Base-by-base conservation (phyloP, 2,113 vertebrate species). In the Corythaeola cristata region DNA sequence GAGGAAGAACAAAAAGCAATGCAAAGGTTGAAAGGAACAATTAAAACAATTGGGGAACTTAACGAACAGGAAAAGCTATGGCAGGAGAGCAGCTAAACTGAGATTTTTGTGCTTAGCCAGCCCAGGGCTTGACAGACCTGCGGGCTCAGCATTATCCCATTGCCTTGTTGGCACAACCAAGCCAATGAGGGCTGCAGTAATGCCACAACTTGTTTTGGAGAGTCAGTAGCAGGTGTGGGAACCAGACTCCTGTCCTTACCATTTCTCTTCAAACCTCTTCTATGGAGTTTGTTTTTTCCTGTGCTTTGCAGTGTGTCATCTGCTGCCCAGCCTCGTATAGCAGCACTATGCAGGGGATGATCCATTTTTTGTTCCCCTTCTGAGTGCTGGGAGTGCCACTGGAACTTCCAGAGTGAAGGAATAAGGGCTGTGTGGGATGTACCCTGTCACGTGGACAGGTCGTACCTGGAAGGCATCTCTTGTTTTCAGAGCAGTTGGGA, bases 391-490 rank as follows among this genome's bases (percentile, higher is more conserved):
- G 73, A 95, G 74, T 89, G 73, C 49, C 22, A 1, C 4, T 81
- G 94, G 91, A 94, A 86, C 81, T 95, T 88, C 76, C 93, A 93
- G 83, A 92, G 59, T 68, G 73, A 83, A 47, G 60, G 86, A 87
- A 35, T 66, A 72, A 93, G 47, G 81, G 15, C 90, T n/a, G 35
- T 72, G 86, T 95, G 56, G 83, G 89, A 63, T 72, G 76, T 62
- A 59, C 60, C 49, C 58, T 53, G 74, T 97, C 88, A 84, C 83
- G 55, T 94, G 92, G 88, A 92, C 78, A 72, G 85, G 74, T 92
- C 6, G 49, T 96, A 97, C 96, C 97, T 98, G 93, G 96, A 97
- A 98, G 97, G 96, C 90, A 80, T 97, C 94, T 95, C 95, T 96
- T 96, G 95, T 98, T 91, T 97, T 91, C 63, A 66, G 73, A 87